Percentiles rank a stretch among this genome's conserved stretches.
phyloP scores from a whole-genome alignment of 2,888 invertebrate genomes.

The Protophormia terraenovae region DNA sequence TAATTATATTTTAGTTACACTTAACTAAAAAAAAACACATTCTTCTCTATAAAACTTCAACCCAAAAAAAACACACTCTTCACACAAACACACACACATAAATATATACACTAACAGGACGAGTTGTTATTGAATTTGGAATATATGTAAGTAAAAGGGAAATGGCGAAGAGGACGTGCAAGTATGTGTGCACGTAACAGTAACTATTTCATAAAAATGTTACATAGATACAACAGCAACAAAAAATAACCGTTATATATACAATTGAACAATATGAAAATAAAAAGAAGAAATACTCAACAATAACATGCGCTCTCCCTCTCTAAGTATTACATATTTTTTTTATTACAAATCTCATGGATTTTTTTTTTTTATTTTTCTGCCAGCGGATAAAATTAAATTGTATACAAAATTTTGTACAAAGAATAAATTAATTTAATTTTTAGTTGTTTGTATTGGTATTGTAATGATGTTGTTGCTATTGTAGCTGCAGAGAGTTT shows the following conservation, averaged over 20 bases:
- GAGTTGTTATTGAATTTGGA: constrained; percentile 3
- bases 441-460: constrained; percentile 15
- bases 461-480: not conserved
- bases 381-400: constrained; percentile 14
- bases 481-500: constrained; percentile 1
- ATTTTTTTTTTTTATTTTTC: not conserved
- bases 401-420: constrained; percentile 21
- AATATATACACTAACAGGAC: not conserved
- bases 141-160: not conserved
- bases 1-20: not conserved
- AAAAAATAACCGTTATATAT: constrained; percentile 21
- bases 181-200: constrained; percentile 40
- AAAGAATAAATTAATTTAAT: constrained; percentile 47
- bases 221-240: constrained; percentile 33
- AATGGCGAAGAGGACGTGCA: constrained; percentile 5
- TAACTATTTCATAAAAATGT: constrained; percentile 49
- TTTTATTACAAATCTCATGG: not conserved
- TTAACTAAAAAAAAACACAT: not conserved
- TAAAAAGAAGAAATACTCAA: not conserved
- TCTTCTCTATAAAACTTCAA: not conserved
- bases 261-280: not conserved
- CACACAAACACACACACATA: not conserved
- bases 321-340: not conserved
- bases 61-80: too few relatives aligned
- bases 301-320: constrained; percentile 39